Conservation (phyloP, 2,797 vertebrate species). For the Merluccius polli region DNA sequence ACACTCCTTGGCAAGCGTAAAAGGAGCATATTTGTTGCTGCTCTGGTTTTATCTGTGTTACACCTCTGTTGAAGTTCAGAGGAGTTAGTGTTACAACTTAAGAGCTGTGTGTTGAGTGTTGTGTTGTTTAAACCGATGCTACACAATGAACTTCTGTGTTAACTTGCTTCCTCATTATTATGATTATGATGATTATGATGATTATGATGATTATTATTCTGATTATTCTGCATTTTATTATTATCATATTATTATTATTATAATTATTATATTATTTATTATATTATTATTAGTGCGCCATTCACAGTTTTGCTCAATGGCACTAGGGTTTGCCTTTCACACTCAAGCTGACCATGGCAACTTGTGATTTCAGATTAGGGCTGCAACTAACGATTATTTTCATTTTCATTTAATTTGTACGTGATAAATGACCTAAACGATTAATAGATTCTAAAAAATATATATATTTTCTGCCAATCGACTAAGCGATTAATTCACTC, state of each 20-base stretch:
- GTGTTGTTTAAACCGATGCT: slow-evolving; percentile 20
- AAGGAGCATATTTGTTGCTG: slow-evolving; percentile 47
- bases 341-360: slow-evolving; percentile 33
- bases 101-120: slow-evolving; percentile 35
- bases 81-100: slow-evolving; percentile 24
- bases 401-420: no score
- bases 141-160: slow-evolving; percentile 30
- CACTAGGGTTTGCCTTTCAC: slow-evolving; percentile 37
- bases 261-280: no score
- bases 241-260: neutral
- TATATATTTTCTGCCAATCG: no score
- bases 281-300: slow-evolving; percentile 23
- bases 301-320: slow-evolving; percentile 24
- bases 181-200: no score
- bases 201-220: no score
- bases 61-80: slow-evolving; percentile 37
- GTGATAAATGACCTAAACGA: no score
- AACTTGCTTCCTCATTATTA: slow-evolving; percentile 3
- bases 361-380: no score
- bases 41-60: slow-evolving; percentile 25
- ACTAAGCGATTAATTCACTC: no score
- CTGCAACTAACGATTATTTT: no score
- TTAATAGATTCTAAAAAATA: no score
- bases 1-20: slow-evolving; percentile 64
- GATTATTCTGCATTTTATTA: no score